These are phyloP conservation scores for Acanthis flammea DNA, from an alignment of 2,797 vertebrate genomes.

Conservation along the genomic window DNA sequence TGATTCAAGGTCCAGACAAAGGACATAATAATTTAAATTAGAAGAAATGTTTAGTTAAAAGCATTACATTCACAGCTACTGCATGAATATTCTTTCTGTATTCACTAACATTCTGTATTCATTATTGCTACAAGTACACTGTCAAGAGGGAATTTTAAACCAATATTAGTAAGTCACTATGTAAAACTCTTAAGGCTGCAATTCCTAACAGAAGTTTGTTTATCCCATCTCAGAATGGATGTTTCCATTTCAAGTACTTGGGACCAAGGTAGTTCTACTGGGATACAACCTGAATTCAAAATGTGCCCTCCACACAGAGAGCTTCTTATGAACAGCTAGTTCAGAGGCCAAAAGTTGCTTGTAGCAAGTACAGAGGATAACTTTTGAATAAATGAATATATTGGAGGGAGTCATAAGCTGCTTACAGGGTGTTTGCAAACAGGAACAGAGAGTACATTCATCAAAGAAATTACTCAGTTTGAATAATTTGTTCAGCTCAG, in stretches of 20 bases:
- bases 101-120: neutral
- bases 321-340: neutral
- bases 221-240: neutral
- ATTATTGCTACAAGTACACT: neutral
- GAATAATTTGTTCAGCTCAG: slow-evolving; percentile 3
- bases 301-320: neutral
- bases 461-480: neutral
- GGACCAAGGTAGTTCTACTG: neutral
- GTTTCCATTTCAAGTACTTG: neutral
- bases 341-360: slow-evolving; percentile 19
- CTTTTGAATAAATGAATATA: slow-evolving; percentile 7
- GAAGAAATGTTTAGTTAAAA: neutral
- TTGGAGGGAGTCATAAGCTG: neutral
- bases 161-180: neutral
- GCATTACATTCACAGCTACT: neutral
- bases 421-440: slow-evolving; percentile 37
- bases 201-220: neutral
- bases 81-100: neutral
- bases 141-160: neutral
- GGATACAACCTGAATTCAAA: neutral
- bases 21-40: neutral
- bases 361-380: neutral
- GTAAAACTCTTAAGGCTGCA: neutral
- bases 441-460: slow-evolving; percentile 28
- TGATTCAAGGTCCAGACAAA: neutral